Percentiles rank a stretch among this genome's conserved stretches.
Evolutionary conservation across 2,797 vertebrate species (phyloP).

Genomic region (Melanotaenia maccullochi): DNA sequence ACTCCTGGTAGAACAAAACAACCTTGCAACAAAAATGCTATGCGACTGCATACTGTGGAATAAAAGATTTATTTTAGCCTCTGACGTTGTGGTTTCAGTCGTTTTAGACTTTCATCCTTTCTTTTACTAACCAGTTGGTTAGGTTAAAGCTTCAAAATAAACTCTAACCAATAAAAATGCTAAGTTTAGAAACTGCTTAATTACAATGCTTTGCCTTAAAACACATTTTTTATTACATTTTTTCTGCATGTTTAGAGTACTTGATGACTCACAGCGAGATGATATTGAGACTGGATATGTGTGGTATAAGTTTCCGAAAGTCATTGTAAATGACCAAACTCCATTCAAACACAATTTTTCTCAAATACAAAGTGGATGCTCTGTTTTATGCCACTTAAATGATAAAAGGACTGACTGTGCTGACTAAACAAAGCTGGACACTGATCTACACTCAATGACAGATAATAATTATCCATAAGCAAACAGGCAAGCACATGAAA

Average conservation of each 20-base stretch:
- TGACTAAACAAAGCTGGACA: neutral
- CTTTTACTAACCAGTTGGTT: no score
- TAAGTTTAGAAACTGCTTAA: neutral
- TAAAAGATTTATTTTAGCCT: no score
- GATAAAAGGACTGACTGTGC: neutral
- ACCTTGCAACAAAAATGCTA: no score
- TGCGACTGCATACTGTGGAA: no score
- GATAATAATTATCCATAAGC: neutral
- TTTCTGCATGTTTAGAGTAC: neutral
- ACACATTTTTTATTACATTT: neutral
- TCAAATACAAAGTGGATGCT: neutral
- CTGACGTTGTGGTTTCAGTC: no score
- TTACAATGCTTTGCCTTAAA: neutral
- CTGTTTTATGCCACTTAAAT: neutral
- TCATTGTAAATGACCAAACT: no score
- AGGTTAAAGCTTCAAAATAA: no score
- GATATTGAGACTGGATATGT: neutral
- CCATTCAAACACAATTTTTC: no score
- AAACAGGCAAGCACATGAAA: slow-evolving; percentile 9
- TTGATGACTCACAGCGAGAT: neutral
- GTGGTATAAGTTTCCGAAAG: neutral
- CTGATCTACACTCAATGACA: neutral
- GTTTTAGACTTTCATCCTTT: no score
- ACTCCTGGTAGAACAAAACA: no score
- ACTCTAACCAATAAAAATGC: neutral